Conservation (phyloP, 2,113 vertebrate species). For the Elephantulus edwardii region DNA sequence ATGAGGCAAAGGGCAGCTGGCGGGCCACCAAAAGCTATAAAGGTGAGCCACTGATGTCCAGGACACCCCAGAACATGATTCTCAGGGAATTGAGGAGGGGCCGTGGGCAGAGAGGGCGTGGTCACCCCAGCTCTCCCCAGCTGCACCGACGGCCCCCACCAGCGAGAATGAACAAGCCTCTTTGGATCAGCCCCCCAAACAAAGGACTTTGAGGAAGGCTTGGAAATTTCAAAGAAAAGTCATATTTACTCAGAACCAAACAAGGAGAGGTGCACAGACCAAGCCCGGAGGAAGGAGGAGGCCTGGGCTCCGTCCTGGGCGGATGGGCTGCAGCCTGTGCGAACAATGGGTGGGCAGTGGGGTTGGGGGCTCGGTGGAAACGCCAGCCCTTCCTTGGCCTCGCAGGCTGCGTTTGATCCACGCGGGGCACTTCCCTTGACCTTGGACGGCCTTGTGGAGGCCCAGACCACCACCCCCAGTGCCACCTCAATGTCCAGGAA, state of each 20-base stretch:
- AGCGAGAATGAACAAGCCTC: background rate
- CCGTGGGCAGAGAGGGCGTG: too few relatives aligned
- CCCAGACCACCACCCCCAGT: background rate
- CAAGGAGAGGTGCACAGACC: background rate
- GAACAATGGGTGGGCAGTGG: conserved; percentile 40
- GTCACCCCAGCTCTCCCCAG: too few relatives aligned
- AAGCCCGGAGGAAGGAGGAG: background rate
- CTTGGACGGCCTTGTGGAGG: background rate
- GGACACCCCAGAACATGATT: too few relatives aligned
- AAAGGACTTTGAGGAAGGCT: conserved; percentile 34
- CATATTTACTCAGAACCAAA: conserved; percentile 59
- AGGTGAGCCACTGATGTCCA: too few relatives aligned
- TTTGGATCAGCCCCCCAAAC: background rate
- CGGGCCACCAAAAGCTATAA: too few relatives aligned
- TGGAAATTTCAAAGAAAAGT: conserved; percentile 47
- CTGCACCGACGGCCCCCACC: fast-evolving
- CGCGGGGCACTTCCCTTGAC: background rate
- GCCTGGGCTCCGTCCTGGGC: background rate
- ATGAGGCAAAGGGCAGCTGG: too few relatives aligned
- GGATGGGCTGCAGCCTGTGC: background rate
- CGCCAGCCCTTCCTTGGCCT: conserved; percentile 37
- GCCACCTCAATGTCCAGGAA: background rate
- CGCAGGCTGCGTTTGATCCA: background rate
- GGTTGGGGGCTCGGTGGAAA: background rate
- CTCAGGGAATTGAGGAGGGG: too few relatives aligned